A percentile compares a stretch with the other conserved stretches of the same genome.
These are phyloP conservation scores for Dasypolia templi DNA, from an alignment of 2,888 invertebrate genomes.

Conservation along the genomic window DNA sequence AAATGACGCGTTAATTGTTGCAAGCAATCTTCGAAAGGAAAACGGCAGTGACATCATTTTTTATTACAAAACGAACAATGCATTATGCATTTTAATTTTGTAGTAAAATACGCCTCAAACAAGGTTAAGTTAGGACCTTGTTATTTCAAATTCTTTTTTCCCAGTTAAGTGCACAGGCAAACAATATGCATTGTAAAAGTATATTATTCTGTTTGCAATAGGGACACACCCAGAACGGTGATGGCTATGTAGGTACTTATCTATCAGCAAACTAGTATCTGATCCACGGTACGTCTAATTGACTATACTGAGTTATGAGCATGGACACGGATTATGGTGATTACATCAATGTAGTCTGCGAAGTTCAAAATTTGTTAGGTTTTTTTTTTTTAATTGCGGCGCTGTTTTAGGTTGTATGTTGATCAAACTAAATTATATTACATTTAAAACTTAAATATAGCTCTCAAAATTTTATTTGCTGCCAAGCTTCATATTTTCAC, in stretches of 20 bases:
- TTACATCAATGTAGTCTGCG: too few relatives aligned
- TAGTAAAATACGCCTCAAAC: constrained; percentile 10
- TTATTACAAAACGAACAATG: constrained; percentile 34
- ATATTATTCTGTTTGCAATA: not conserved
- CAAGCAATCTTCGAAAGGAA: constrained; percentile 22
- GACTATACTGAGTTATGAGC: not conserved
- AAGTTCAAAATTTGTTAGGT: too few relatives aligned
- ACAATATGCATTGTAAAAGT: not conserved
- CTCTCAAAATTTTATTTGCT: not conserved
- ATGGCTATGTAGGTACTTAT: not conserved
- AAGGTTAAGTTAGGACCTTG: not conserved
- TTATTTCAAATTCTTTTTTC: not conserved
- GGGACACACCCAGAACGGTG: not conserved
- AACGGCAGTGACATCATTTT: constrained; percentile 52
- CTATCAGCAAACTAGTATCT: not conserved
- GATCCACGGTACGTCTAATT: not conserved
- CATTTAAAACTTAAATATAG: not conserved
- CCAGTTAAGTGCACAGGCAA: not conserved
- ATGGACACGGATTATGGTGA: not conserved
- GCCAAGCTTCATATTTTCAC: too few relatives aligned
- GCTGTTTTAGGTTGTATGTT: not conserved
- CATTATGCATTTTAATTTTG: constrained; percentile 29
- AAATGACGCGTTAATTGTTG: constrained; percentile 47
- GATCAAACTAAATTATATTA: not conserved
- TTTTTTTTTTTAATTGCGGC: not conserved